Conservation (phyloP, 2,888 invertebrate species). For the Augiades crinisus region DNA sequence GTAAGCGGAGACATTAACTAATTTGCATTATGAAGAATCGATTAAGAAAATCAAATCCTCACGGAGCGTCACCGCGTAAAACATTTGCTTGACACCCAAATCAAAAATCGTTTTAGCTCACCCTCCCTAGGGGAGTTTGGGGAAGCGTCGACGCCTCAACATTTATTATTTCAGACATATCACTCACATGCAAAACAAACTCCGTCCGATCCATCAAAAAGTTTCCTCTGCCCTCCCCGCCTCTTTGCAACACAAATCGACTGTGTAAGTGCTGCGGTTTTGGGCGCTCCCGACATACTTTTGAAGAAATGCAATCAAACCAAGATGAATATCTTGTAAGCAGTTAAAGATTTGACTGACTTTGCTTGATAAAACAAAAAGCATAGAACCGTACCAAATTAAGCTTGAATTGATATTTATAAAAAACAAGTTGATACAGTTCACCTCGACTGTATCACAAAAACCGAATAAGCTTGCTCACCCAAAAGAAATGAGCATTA, state of each 20-base stretch:
- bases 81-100: constrained; percentile 82
- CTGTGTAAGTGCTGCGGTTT: constrained; percentile 75
- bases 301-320: neutral
- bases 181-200: constrained; percentile 82
- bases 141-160: constrained; percentile 79
- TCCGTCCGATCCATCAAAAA: constrained; percentile 81
- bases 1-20: constrained; percentile 30
- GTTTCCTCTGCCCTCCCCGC: constrained; percentile 51
- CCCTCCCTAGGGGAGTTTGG: constrained; percentile 63
- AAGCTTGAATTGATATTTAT: neutral
- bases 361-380: neutral
- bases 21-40: constrained; percentile 72
- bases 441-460: constrained; percentile 34
- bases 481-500: constrained; percentile 78
- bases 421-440: constrained; percentile 2
- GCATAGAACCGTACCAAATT: neutral
- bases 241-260: constrained; percentile 67
- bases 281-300: constrained; percentile 32
- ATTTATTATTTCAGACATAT: constrained; percentile 82
- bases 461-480: constrained; percentile 75
- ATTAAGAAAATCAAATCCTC: constrained; percentile 79
- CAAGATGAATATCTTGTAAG: constrained; percentile 37
- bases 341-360: neutral
- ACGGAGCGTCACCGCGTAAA: constrained; percentile 74
- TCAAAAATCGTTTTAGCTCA: constrained; percentile 81